Evolutionary conservation across 2,113 vertebrate species (phyloP).

Genomic region (Pristiophorus japonicus): DNA sequence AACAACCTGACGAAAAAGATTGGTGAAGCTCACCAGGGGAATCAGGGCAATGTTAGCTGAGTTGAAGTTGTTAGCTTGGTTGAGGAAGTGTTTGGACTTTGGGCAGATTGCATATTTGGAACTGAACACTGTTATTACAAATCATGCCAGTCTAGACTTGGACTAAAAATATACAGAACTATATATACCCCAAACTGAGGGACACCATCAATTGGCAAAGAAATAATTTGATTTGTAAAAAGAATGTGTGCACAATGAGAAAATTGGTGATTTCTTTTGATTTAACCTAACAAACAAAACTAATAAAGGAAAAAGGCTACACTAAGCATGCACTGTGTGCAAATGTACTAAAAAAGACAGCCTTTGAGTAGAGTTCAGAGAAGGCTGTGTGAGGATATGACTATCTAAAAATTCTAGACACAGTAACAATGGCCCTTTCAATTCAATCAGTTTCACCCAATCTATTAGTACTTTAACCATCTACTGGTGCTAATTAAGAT

Average conservation of each 20-base stretch:
- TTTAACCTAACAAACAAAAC: background rate
- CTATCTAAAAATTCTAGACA: background rate
- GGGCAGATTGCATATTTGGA: background rate
- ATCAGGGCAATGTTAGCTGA: background rate
- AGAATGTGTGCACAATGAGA: background rate
- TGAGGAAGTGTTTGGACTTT: background rate
- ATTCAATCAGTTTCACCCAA: background rate
- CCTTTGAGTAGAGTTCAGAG: background rate
- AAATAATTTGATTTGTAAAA: background rate
- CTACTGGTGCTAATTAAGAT: background rate
- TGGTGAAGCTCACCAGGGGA: background rate
- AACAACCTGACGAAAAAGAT: background rate
- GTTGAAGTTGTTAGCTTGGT: background rate
- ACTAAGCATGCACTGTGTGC: background rate
- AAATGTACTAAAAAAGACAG: background rate
- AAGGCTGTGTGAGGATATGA: background rate
- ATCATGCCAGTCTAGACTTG: background rate
- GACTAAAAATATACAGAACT: conserved; percentile 10
- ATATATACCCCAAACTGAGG: background rate
- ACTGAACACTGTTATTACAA: conserved; percentile 23
- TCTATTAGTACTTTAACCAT: background rate
- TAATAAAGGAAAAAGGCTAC: background rate
- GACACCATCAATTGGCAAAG: background rate
- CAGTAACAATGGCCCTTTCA: background rate
- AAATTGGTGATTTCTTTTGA: background rate